Conservation (phyloP, 2,113 vertebrate species). For the Rhea americana region DNA sequence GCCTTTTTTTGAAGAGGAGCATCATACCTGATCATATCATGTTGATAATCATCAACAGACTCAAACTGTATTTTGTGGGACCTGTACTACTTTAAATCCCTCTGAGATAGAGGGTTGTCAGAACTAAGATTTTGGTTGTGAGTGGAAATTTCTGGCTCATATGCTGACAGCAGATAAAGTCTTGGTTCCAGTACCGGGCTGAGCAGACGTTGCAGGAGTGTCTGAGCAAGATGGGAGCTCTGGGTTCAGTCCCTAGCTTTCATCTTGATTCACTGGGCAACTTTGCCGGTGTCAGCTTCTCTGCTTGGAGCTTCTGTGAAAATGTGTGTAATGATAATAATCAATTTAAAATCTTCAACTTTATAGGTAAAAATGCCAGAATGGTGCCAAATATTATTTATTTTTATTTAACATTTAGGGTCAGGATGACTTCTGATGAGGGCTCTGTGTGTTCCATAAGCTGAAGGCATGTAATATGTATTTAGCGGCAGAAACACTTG, state of each 20-base stretch:
- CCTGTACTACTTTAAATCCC: background rate
- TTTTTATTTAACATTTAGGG: conserved; percentile 28
- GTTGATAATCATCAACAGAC: background rate
- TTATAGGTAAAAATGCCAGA: conserved; percentile 5
- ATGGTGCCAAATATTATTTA: background rate
- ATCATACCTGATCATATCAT: background rate
- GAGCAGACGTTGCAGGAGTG: background rate
- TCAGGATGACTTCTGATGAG: conserved; percentile 18
- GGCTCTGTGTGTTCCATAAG: background rate
- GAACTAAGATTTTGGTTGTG: background rate
- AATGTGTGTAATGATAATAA: background rate
- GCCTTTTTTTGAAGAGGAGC: background rate
- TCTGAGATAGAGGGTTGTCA: background rate
- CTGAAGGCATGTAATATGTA: background rate
- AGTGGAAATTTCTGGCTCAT: background rate
- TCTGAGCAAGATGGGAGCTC: background rate
- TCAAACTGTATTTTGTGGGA: background rate
- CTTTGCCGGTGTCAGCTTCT: background rate
- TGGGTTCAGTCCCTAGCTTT: background rate
- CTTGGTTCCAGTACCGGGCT: background rate
- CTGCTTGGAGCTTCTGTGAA: background rate
- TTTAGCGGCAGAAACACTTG: background rate
- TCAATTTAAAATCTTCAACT: background rate
- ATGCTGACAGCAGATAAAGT: background rate
- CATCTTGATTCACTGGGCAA: background rate